Conservation (phyloP, 1,140 invertebrate species). For the Magallana gigas region DNA sequence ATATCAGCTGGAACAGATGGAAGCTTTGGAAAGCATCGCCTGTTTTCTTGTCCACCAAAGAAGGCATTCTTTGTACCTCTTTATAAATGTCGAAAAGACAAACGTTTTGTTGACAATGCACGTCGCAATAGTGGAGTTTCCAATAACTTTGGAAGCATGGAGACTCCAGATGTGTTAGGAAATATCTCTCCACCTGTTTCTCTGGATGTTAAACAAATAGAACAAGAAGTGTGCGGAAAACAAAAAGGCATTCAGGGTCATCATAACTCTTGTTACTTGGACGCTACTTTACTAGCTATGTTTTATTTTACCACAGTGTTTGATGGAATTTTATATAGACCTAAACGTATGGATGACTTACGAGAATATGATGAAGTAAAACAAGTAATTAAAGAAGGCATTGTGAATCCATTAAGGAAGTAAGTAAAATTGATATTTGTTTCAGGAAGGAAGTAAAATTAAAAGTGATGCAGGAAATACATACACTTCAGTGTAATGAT, state of each 20-base stretch:
- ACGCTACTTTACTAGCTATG: slow-evolving; percentile 97
- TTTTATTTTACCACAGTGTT: slow-evolving; percentile 97
- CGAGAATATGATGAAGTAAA: slow-evolving; percentile 92
- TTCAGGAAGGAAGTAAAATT: background rate
- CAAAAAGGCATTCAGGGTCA: slow-evolving; percentile 94
- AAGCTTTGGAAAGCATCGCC: slow-evolving; percentile 85
- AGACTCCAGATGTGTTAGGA: slow-evolving; percentile 89
- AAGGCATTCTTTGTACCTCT: slow-evolving; percentile 89
- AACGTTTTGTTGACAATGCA: slow-evolving; percentile 83
- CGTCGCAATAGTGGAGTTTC: slow-evolving; percentile 27
- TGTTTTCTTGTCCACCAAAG: slow-evolving; percentile 86
- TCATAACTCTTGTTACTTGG: slow-evolving; percentile 98
- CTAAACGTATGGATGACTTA: slow-evolving; percentile 87
- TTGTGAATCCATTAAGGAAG: slow-evolving; percentile 95
- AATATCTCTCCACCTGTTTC: slow-evolving; percentile 86
- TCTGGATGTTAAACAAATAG: slow-evolving; percentile 55
- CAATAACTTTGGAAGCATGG: slow-evolving; percentile 82
- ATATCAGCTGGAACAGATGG: slow-evolving; percentile 87
- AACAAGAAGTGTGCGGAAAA: slow-evolving; percentile 74
- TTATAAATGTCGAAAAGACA: slow-evolving; percentile 88
- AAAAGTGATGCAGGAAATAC: too few species aligned
- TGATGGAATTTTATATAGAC: slow-evolving; percentile 91
- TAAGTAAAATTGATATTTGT: slow-evolving; percentile 64
- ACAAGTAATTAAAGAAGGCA: slow-evolving; percentile 92
- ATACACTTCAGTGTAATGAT: too few species aligned